Percentiles rank a stretch among this genome's conserved stretches.
Evolutionary conservation across 2,888 invertebrate genomes (phyloP).

Genomic region (Cinara cedri): DNA sequence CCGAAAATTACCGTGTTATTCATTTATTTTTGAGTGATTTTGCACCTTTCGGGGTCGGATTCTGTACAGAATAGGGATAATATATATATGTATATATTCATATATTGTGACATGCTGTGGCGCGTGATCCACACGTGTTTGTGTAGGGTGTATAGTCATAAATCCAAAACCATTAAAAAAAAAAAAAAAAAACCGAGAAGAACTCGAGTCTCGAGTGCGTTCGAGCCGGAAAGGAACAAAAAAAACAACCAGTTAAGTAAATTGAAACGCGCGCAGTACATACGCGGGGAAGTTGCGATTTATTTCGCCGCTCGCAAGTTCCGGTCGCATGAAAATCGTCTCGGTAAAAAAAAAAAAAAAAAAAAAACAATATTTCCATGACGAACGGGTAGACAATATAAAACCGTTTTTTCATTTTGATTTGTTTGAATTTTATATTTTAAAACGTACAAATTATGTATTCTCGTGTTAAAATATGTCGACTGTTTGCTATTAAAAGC

Average conservation of each 20-base stretch:
- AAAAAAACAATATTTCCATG: too few species aligned
- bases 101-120: neutral
- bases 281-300: neutral
- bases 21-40: neutral
- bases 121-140: conserved; percentile 20
- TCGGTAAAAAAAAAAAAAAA: too few species aligned
- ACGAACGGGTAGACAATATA: too few species aligned
- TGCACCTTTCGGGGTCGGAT: conserved; percentile 26
- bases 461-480: too few species aligned
- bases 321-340: neutral
- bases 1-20: neutral
- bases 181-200: neutral
- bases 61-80: neutral
- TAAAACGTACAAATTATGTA: too few species aligned
- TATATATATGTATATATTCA: neutral
- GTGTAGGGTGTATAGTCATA: conserved; percentile 15
- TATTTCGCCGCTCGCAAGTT: conserved; percentile 5
- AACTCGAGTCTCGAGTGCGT: too few species aligned
- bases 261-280: neutral
- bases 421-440: too few species aligned
- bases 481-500: too few species aligned
- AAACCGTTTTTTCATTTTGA: too few species aligned
- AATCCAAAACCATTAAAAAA: conserved; percentile 20
- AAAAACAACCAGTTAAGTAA: neutral
- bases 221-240: too few species aligned